Evolutionary conservation across 2,888 invertebrate species (phyloP), one percentile per base, ranked within the genome.

Genomic region (Opisthograptis luteolata): DNA sequence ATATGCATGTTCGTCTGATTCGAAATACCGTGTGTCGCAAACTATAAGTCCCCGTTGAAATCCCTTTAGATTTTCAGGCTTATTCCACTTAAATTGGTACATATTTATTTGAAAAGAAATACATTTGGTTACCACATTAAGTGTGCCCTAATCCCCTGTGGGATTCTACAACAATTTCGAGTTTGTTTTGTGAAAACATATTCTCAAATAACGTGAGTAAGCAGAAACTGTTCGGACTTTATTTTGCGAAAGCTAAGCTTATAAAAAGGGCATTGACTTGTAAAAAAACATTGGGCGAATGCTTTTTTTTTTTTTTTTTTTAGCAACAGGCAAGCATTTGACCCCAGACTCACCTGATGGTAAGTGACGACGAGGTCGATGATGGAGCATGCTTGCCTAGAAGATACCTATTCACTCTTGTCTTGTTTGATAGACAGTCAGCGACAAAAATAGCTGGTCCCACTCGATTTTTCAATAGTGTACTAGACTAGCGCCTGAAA

Each of bases 41-140:
- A 20, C 20, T 0, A 3, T 19, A 5, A 39, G 20, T 30, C 8
- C 12, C 8, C 8, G 19, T 20, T 19, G 30, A n/a, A 28, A 47
- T 35, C 40, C 35, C 15, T 35, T 46, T 28, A 17, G 19, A 34
- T 10, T 27, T 12, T 30, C 6, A 0, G 7, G 27, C 20, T 41
- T 40, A 39, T 34, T 40, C 28, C 28, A 47, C 34, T 35, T 19
- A 35, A 47, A 34, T 22, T 17, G 20, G 22, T 13, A 27, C 15
- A 14, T 13, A 30, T 25, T 37, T 45, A 32, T 17, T 31, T 25
- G n/a, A 1, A 25, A 6, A 12, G 5, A 25, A 25, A n/a, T 22
- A 28, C 19, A 39, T 37, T 36, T 31, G 8, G 12, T 24, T 37
- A 28, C 17, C 19, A 12, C 24, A 44, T 20, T 39, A 46, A 22